Evolutionary conservation across 2,113 vertebrate species (phyloP), one percentile per base, ranked within the genome.

Genomic region (Brienomyrus longianalis): DNA sequence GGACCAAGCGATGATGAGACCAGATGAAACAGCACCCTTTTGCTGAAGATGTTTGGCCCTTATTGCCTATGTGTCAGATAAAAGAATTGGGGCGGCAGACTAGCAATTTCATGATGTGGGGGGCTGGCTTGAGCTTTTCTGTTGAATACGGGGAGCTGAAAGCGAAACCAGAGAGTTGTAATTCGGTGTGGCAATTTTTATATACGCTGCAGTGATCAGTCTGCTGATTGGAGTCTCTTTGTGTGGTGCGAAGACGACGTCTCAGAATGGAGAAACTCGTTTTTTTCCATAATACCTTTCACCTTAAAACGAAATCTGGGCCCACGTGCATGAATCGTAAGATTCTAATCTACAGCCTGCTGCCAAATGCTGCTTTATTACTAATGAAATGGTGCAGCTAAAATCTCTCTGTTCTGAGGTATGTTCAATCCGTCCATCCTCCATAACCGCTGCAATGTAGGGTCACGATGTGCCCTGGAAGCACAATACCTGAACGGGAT

Each of bases 31-130:
- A 80, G 48, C 39, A 0, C 19, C 27, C 17, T 52, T 52, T 89
- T 80, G 47, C 88, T 89, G 45, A 23, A 83, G 50, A 19, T 77
- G 50, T 50, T 89, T 83, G 70, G 51, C 48, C 31, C 66, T 52
- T 77, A 88, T 23, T 54, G 88, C 50, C 62, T 35, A 62, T n/a
- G 39, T 88, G 54, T 88, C 87, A 88, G 52, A 88, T 62, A 47
- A 88, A 62, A 88, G 54, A 66, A 62, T 62, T 88, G 87, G 31
- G 87, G 9, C 4, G 23, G n/a, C 45, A 51, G 62, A 50, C 48
- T 70, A 17, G 27, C n/a, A 27, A 88, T 50, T 35, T 77, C 5
- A 27, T 70, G 59, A 50, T 62, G 27, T 39, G 43, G 43, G 45
- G 45, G 23, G 2, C 9, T 19, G 23, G 59, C 13, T 31, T 3